Percentiles rank a stretch among this genome's conserved stretches.
These are phyloP conservation scores for Lytechinus variegatus DNA, from an alignment of 35 echinoderm and acorn worm genomes.

Conservation along the genomic window DNA sequence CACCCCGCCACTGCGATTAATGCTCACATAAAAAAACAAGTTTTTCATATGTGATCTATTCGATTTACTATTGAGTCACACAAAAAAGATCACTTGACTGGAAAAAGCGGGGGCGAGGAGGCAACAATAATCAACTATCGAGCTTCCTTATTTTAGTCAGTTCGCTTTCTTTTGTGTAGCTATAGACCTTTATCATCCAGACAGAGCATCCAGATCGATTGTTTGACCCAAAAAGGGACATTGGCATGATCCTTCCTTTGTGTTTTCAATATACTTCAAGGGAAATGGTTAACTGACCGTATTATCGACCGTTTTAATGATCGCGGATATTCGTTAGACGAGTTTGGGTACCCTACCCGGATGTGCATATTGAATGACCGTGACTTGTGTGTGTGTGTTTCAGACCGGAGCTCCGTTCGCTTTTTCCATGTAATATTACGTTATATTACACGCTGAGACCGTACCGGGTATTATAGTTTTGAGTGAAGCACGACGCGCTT, in stretches of 20 bases:
- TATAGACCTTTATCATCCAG: no score
- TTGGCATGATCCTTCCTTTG: background rate
- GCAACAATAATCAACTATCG: background rate
- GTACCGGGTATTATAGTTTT: no score
- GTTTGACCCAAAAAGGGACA: background rate
- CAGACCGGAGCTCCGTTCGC: background rate
- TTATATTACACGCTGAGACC: background rate
- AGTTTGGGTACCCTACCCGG: background rate
- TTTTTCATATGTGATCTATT: background rate
- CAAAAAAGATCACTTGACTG: background rate
- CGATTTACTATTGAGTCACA: background rate
- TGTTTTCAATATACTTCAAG: background rate
- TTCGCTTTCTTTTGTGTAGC: background rate
- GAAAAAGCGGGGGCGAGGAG: background rate
- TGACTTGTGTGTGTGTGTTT: background rate
- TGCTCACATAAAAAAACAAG: background rate
- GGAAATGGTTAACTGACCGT: background rate
- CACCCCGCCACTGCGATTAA: background rate
- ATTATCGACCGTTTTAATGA: background rate
- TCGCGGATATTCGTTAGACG: background rate
- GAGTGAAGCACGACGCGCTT: background rate
- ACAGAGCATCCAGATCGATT: background rate
- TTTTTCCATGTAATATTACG: background rate
- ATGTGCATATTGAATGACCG: conserved; percentile 3
- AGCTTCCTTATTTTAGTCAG: background rate